These are phyloP conservation scores for Reticulitermes lucifugus DNA, from an alignment of 2,888 invertebrate species.

Conservation along the genomic window DNA sequence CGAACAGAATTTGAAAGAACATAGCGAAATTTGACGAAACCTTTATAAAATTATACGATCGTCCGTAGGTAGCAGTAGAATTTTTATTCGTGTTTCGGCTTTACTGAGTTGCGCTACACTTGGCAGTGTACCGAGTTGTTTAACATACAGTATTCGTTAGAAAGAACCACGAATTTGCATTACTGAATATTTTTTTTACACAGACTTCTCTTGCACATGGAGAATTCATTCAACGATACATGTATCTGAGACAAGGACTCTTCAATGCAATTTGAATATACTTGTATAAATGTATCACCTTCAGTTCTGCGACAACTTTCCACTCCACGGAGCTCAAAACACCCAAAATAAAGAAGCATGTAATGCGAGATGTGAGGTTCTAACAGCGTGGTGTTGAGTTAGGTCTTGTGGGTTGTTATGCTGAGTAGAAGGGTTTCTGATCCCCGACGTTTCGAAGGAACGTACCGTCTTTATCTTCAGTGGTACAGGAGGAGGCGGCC, in stretches of 20 bases:
- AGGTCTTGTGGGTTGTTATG: too few relatives aligned
- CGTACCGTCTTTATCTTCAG: too few relatives aligned
- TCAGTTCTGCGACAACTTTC: too few relatives aligned
- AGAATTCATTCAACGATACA: background rate
- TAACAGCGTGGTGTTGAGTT: too few relatives aligned
- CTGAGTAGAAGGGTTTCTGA: too few relatives aligned
- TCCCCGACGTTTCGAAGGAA: too few relatives aligned
- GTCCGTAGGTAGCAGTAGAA: background rate
- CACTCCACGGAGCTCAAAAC: too few relatives aligned
- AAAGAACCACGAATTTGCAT: slow-evolving; percentile 23
- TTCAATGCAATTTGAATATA: too few relatives aligned
- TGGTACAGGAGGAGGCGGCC: too few relatives aligned
- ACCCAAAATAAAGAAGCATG: too few relatives aligned
- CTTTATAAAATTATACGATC: slow-evolving; percentile 38
- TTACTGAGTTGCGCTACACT: background rate
- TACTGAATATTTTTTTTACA: slow-evolving; percentile 24
- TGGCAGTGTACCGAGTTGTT: background rate
- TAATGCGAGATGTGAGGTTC: too few relatives aligned
- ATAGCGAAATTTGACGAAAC: slow-evolving; percentile 23
- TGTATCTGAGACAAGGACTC: background rate
- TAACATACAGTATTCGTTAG: background rate
- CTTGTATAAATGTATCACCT: too few relatives aligned
- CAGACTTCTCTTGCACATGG: background rate
- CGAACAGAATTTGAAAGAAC: slow-evolving; percentile 34
- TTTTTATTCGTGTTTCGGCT: slow-evolving; percentile 25